phyloP scores from a whole-genome alignment of 2,113 vertebrate species.

The Halichoerus grypus region DNA sequence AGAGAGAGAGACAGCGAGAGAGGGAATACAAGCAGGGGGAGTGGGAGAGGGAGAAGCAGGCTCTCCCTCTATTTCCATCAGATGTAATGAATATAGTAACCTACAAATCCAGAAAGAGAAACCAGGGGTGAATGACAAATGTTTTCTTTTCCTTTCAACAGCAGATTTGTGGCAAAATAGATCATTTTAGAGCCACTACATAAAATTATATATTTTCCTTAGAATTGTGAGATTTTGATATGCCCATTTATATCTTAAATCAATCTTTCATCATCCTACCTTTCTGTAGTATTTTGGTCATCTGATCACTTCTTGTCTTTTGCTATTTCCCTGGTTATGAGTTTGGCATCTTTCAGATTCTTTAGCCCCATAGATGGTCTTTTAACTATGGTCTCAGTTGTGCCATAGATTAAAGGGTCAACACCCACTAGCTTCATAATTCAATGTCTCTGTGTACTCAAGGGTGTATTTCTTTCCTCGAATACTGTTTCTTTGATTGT shows the following conservation, averaged over 20 bases:
- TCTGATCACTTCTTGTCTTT: background rate
- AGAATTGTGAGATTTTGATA: background rate
- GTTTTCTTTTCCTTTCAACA: background rate
- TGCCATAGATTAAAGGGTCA: conserved; percentile 22
- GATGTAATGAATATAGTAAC: background rate
- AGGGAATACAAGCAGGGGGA: too few relatives aligned
- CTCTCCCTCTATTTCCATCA: background rate
- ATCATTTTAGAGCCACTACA: background rate
- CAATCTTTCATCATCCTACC: background rate
- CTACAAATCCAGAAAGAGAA: background rate
- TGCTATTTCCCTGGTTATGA: background rate
- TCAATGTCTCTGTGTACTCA: conserved; percentile 59
- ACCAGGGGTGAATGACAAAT: background rate
- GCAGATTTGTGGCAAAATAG: background rate
- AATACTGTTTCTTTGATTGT: conserved; percentile 77
- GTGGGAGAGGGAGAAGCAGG: too few relatives aligned
- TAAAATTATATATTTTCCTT: background rate
- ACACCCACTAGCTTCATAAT: conserved; percentile 30
- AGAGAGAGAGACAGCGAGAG: too few relatives aligned
- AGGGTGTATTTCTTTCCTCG: conserved; percentile 63
- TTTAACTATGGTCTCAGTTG: conserved; percentile 29
- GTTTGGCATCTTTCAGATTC: background rate
- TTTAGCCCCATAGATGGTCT: background rate
- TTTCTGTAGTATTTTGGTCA: background rate
- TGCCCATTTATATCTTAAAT: background rate